A percentile compares a stretch with the other conserved stretches of the same genome.
Evolutionary conservation across 2,888 invertebrate genomes (phyloP).

Genomic region (Eubasilissa splendida): DNA sequence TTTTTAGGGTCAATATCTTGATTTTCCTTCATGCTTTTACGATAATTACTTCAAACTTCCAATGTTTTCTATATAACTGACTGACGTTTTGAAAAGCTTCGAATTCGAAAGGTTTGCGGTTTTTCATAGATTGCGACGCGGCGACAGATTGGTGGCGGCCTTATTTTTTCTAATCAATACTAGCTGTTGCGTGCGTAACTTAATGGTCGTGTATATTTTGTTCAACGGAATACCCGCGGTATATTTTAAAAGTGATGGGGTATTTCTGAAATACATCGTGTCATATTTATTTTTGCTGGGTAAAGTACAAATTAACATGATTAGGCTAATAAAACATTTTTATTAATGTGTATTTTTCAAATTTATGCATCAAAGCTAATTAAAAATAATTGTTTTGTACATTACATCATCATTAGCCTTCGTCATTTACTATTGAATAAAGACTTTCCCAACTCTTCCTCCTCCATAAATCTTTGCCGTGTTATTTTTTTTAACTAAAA

Average conservation of each 20-base stretch:
- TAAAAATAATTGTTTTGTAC: too few species aligned
- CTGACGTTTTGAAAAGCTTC: constrained; percentile 10
- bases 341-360: too few species aligned
- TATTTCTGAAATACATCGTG: too few species aligned
- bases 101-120: constrained; percentile 4
- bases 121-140: neutral
- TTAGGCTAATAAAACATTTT: too few species aligned
- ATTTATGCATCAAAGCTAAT: too few species aligned
- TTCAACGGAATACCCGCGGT: too few species aligned
- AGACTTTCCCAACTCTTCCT: neutral
- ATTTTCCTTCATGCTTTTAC: constrained; percentile 48
- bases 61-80: neutral
- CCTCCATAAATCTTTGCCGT: neutral
- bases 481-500: neutral
- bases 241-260: too few species aligned
- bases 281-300: too few species aligned
- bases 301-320: too few species aligned
- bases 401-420: too few species aligned
- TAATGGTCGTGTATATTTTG: neutral
- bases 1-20: constrained; percentile 76
- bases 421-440: neutral
- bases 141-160: neutral
- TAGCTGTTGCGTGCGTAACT: constrained; percentile 28
- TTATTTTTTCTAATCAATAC: constrained; percentile 14
- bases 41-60: neutral